A percentile compares a stretch with the other conserved stretches of the same genome.
Evolutionary conservation across 2,797 vertebrate species (phyloP).

Genomic region (Rhinichthys osculus): DNA sequence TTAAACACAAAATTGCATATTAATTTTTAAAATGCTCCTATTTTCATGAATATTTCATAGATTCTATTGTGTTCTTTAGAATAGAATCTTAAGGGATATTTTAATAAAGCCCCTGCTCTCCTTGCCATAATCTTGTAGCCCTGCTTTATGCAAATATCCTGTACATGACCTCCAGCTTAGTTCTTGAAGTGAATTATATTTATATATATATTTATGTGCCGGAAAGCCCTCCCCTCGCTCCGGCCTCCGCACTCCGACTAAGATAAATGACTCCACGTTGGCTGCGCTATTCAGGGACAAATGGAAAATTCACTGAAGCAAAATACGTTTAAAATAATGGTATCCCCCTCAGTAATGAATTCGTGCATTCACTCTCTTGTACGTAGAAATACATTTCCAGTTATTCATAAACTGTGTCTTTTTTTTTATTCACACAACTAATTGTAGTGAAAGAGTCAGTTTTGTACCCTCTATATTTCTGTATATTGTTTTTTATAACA

Average conservation of each 20-base stretch:
- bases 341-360: constrained; percentile 74
- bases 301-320: constrained; percentile 79
- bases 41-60: neutral
- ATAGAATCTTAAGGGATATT: neutral
- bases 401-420: constrained; percentile 50
- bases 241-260: constrained; percentile 68
- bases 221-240: constrained; percentile 47
- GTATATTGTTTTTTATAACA: neutral
- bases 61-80: neutral
- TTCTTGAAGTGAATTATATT: constrained; percentile 28
- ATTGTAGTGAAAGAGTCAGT: neutral
- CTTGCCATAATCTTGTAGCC: constrained; percentile 11
- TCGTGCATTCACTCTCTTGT: constrained; percentile 69
- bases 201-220: constrained; percentile 43
- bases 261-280: constrained; percentile 78
- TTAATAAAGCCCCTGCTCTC: neutral
- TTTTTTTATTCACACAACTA: constrained; percentile 17
- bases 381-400: constrained; percentile 64
- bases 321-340: constrained; percentile 74
- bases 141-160: constrained; percentile 41
- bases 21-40: neutral
- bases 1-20: too few species aligned
- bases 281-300: constrained; percentile 75
- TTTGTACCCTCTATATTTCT: neutral
- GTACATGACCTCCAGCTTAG: constrained; percentile 26